Conservation (phyloP, 2,888 invertebrate species). For the Kryphioiulus occultus region DNA sequence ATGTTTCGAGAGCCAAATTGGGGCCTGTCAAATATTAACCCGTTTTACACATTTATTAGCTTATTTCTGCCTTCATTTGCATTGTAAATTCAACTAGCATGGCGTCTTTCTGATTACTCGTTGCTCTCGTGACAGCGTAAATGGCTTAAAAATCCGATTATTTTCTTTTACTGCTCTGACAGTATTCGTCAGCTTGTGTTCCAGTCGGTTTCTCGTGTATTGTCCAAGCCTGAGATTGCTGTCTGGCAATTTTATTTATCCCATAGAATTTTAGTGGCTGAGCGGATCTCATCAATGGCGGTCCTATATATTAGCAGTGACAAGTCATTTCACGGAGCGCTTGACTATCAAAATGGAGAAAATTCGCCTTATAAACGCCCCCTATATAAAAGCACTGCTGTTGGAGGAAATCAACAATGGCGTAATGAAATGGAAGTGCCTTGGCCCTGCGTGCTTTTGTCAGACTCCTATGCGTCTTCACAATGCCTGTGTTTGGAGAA, state of each 20-base stretch:
- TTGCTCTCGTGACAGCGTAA: too few relatives aligned
- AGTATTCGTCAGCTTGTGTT: not conserved
- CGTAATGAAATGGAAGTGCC: conserved; percentile 40
- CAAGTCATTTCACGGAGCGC: conserved; percentile 36
- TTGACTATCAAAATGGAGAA: conserved; percentile 37
- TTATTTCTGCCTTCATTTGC: too few relatives aligned
- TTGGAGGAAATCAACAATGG: conserved; percentile 36
- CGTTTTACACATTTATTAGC: too few relatives aligned
- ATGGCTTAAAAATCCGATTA: conserved; percentile 7
- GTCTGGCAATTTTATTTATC: conserved; percentile 32
- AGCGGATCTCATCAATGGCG: conserved; percentile 35
- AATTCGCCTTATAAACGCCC: conserved; percentile 24
- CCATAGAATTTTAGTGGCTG: conserved; percentile 35
- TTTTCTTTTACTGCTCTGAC: not conserved
- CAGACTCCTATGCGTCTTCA: not conserved
- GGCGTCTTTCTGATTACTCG: too few relatives aligned
- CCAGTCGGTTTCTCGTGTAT: not conserved
- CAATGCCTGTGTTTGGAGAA: not conserved
- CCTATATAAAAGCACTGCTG: not conserved
- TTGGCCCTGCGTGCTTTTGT: conserved; percentile 3
- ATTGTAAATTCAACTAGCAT: too few relatives aligned
- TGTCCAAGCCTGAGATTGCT: not conserved
- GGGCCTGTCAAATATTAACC: too few relatives aligned
- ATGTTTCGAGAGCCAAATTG: too few relatives aligned
- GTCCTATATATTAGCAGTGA: conserved; percentile 34